These are phyloP conservation scores for Rhagonycha lutea DNA, from an alignment of 2,888 invertebrate species.

Conservation along the genomic window DNA sequence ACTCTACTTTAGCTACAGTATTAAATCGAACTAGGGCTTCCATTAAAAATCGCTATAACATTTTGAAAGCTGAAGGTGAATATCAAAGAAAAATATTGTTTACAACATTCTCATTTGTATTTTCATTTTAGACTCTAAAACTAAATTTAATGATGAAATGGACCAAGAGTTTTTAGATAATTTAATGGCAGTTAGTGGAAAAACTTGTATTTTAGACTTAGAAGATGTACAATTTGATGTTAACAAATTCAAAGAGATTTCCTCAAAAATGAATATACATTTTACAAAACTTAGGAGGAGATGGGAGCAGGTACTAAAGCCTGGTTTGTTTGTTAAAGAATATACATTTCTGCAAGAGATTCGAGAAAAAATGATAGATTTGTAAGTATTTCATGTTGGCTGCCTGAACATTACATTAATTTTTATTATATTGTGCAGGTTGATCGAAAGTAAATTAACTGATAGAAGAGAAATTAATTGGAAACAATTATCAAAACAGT, in stretches of 20 bases:
- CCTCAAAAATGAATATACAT: not conserved
- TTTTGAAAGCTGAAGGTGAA: not conserved
- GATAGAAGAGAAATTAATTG: not conserved
- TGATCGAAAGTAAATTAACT: not conserved
- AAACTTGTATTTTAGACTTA: not conserved
- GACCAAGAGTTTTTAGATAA: not conserved
- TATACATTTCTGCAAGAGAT: not conserved
- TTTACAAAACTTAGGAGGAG: not conserved
- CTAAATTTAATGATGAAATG: not conserved
- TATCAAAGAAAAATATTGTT: not conserved
- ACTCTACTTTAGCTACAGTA: not conserved
- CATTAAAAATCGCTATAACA: not conserved
- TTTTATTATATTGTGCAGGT: not conserved
- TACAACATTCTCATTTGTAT: not conserved
- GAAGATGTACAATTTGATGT: not conserved
- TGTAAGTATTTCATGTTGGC: not conserved
- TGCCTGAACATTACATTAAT: too few relatives aligned
- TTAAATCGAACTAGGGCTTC: slow-evolving; percentile 3
- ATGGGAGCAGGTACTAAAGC: not conserved
- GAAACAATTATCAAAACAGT: not conserved
- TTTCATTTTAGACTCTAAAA: not conserved
- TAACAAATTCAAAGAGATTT: not conserved
- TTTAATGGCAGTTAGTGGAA: not conserved
- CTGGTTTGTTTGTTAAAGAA: slow-evolving; percentile 4
- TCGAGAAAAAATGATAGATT: not conserved